Evolutionary conservation across 2,888 invertebrate species (phyloP), one percentile per base, ranked within the genome.

Genomic region (Aphrophora alni): DNA sequence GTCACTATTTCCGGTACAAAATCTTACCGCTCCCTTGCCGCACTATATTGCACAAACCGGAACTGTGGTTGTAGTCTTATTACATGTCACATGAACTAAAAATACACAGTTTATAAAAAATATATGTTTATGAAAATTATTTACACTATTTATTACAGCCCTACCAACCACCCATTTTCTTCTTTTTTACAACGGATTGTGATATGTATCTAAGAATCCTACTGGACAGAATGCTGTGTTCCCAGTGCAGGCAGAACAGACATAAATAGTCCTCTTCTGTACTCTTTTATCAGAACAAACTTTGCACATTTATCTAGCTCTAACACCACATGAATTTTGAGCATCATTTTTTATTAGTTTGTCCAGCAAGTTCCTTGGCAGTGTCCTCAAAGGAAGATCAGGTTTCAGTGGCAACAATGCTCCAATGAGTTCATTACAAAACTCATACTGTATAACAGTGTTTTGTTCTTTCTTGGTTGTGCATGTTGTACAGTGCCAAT

Each of bases 381-480:
- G 44, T 44, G 44, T 14, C 44, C 14, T 44, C 44, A 44, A 44
- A 44, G 44, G 44, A 44, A 44, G 44, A 44, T 44, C 10, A 12
- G 17, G 44, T 44, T 44, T 44, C 17, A 12, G 44, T 21, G 24
- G 72, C 38, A 78, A 73, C 51, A 78, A 33, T 12, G 44, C n/a
- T 33, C 51, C 51, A 17, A 78, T 59, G n/a, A 78, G 14, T 17
- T 78, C 72, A 26, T 44, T 17, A 10, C 51, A n/a, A 59, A 78
- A 78, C 21, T 51, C 72, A 12, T 71, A n/a, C n/a, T n/a, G n/a
- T n/a, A 51, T 12, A 44, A 51, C 3, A 21, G 44, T 25, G 71
- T 78, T n/a, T 26, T 78, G 17, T 84, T 84, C 75, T 26, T 26
- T 17, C 44, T 44, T 44, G 44, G 27, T 17, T 68, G 68, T 21